Percentiles rank a stretch among this genome's conserved stretches.
Conservation (phyloP, 2,113 vertebrate species). For the Pedionomus torquatus region DNA sequence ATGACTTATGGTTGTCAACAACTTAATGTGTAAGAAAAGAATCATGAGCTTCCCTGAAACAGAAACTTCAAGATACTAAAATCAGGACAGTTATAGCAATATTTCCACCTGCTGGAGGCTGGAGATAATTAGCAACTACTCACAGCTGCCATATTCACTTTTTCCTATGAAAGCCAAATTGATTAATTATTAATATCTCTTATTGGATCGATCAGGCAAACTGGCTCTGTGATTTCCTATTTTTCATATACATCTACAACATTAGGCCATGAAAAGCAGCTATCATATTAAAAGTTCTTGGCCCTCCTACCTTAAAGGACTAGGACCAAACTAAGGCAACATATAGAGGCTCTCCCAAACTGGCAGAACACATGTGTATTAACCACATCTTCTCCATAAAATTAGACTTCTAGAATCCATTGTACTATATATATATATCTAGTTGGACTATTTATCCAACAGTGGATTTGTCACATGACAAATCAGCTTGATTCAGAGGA, state of each 20-base stretch:
- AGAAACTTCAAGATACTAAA: background rate
- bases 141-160: background rate
- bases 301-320: background rate
- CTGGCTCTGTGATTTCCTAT: background rate
- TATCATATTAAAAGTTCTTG: background rate
- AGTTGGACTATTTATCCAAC: background rate
- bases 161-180: background rate
- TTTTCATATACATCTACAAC: background rate
- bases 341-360: rapidly evolving
- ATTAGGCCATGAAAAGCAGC: background rate
- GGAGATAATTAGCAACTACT: background rate
- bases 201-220: background rate
- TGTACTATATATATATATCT: too few relatives aligned
- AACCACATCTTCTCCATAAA: background rate
- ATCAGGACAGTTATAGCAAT: background rate
- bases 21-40: background rate
- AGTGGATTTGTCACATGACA: background rate
- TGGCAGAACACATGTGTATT: background rate
- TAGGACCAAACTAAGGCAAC: background rate
- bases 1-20: background rate
- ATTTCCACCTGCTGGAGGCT: slow-evolving; percentile 59
- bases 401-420: background rate
- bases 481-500: background rate
- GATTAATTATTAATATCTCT: background rate
- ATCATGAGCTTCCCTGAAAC: background rate